Base-by-base conservation (phyloP, 2,797 vertebrate species). In the Tamandua tetradactyla region DNA sequence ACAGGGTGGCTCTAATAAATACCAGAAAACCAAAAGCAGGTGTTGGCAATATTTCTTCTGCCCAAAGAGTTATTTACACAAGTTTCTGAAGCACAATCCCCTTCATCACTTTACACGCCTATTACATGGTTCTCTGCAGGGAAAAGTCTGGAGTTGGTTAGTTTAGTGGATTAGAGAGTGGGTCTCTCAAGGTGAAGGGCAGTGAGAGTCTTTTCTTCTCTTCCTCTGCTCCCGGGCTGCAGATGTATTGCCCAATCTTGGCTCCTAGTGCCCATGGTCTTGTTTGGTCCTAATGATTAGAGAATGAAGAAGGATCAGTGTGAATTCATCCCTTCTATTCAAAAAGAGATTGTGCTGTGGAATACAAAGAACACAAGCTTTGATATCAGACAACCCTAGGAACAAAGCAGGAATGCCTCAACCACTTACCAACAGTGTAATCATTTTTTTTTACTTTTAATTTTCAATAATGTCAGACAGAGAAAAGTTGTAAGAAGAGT, bases 1-100 rank as follows among this genome's bases (percentile, higher is more conserved):
- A 86, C 92, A 94, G 96, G 93, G 94, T 97, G 96, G 93, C 95
- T 97, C 88, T 95, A 96, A 97, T 97, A 94, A 97, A 95, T 95
- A 92, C 90, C 93, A 97, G 96, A 96, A 97, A 97, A 97, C 96
- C 96, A 91, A 97, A 97, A 96, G 85, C 97, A 97, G 96, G 96
- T 97, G 97, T 91, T 96, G 96, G 96, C 90, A 82, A 96, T 95
- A 92, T 92, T 96, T 91, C 93, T 94, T 68, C 72, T 93, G 93
- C 96, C 79, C 97, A 92, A 93, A 97, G 88, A 96, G 85, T 95
- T 97, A 96, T 97, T 97, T 97, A 97, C 86, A 96, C 95, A 97
- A 97, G 94, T 97, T 97, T 97, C 94, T 93, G 95, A 95, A 96
- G 96, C 96, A 69, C 82, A 96, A 96, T 97, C 93, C 95, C 72